These are phyloP conservation scores for Raphicerus campestris DNA, from an alignment of 2,113 vertebrate genomes.

Conservation along the genomic window DNA sequence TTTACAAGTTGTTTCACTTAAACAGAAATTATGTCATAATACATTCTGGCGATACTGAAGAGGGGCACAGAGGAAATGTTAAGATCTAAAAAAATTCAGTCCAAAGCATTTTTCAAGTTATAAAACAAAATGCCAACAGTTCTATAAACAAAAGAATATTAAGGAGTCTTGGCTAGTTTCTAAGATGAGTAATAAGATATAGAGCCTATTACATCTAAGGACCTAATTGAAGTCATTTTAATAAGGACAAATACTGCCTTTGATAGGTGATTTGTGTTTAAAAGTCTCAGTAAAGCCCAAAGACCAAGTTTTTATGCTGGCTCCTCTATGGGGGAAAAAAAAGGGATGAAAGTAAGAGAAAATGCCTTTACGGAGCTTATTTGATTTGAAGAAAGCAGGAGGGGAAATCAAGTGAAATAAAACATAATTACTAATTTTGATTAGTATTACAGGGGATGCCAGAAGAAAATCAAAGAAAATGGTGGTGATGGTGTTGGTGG, in stretches of 20 bases:
- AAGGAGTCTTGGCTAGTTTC: not conserved
- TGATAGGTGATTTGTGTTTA: slow-evolving; percentile 16
- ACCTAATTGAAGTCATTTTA: slow-evolving; percentile 23
- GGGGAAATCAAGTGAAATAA: not conserved
- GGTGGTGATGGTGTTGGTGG: not conserved
- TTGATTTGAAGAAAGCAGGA: not conserved
- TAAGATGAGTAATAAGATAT: slow-evolving; percentile 9
- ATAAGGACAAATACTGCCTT: slow-evolving; percentile 5
- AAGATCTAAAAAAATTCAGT: not conserved
- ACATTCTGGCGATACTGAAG: not conserved
- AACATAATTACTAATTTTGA: not conserved
- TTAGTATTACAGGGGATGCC: not conserved
- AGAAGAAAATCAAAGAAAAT: not conserved
- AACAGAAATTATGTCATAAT: not conserved
- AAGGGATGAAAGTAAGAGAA: not conserved
- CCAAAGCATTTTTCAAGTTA: slow-evolving; percentile 34
- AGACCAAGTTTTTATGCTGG: slow-evolving; percentile 1
- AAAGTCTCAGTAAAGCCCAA: slow-evolving; percentile 24
- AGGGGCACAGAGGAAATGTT: not conserved
- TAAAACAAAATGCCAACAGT: slow-evolving; percentile 21
- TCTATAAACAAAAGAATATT: slow-evolving; percentile 17
- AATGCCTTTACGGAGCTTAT: not conserved
- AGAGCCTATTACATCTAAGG: not conserved
- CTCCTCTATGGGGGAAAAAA: not conserved
- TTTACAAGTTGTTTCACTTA: slow-evolving; percentile 13